These are phyloP conservation scores for Pocota personata DNA, from an alignment of 2,888 invertebrate genomes.

Conservation along the genomic window DNA sequence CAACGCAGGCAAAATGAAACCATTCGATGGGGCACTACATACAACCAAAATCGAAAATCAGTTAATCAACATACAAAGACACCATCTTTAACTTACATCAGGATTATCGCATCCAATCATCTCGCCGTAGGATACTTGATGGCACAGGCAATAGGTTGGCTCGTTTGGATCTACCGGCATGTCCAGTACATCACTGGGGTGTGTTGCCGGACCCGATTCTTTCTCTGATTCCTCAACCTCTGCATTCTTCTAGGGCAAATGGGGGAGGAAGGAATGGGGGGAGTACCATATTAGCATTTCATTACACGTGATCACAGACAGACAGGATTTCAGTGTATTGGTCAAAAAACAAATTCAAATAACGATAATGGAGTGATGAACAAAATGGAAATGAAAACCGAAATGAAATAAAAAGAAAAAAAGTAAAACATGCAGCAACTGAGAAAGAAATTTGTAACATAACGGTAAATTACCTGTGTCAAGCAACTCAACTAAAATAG, in stretches of 20 bases:
- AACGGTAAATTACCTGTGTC: slow-evolving; percentile 69
- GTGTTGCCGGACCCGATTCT: slow-evolving; percentile 84
- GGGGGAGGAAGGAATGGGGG: slow-evolving; percentile 4
- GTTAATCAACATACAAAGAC: background rate
- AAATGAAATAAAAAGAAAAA: slow-evolving; percentile 4
- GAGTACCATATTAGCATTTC: slow-evolving; percentile 31
- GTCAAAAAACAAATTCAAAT: slow-evolving; percentile 44
- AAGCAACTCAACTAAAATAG: slow-evolving; percentile 71
- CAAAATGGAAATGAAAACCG: slow-evolving; percentile 42
- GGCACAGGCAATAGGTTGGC: slow-evolving; percentile 98
- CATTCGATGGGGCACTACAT: slow-evolving; percentile 91
- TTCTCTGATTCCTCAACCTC: slow-evolving; percentile 84
- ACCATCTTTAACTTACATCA: slow-evolving; percentile 82
- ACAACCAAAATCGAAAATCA: background rate
- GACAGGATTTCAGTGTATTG: slow-evolving; percentile 41
- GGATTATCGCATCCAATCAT: slow-evolving; percentile 98
- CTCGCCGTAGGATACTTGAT: slow-evolving; percentile 97
- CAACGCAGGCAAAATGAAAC: slow-evolving; percentile 97
- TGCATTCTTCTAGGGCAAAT: slow-evolving; percentile 78
- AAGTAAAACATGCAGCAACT: slow-evolving; percentile 22
- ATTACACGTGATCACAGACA: background rate
- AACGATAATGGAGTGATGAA: slow-evolving; percentile 54
- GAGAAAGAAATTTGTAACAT: slow-evolving; percentile 10
- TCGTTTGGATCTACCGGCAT: slow-evolving; percentile 99
- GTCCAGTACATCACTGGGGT: slow-evolving; percentile 94